These are phyloP conservation scores for Xerus inauris DNA, from an alignment of 2,113 vertebrate genomes.

Conservation along the genomic window DNA sequence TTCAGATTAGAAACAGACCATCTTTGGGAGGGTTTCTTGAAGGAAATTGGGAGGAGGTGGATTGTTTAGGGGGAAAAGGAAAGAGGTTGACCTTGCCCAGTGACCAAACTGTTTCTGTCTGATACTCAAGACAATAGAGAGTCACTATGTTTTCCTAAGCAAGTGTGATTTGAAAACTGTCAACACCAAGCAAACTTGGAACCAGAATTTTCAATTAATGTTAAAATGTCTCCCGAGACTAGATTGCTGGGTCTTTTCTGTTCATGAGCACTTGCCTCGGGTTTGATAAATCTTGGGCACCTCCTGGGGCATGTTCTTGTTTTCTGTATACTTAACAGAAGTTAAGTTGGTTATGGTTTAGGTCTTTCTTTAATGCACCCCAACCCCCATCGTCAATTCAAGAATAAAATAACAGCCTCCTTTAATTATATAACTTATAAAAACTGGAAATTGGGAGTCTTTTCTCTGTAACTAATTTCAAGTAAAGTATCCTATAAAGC, in stretches of 20 bases:
- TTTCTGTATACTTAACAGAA: not conserved
- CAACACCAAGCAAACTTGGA: slow-evolving; percentile 4
- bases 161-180: slow-evolving; percentile 45
- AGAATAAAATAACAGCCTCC: slow-evolving; percentile 36
- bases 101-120: not conserved
- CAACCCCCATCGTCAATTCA: not conserved
- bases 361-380: slow-evolving; percentile 8
- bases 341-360: not conserved
- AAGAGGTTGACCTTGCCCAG: not conserved
- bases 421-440: not conserved
- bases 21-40: slow-evolving; percentile 20
- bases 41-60: not conserved
- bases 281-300: not conserved
- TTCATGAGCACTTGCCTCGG: not conserved
- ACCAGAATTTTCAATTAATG: slow-evolving; percentile 25
- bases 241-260: not conserved
- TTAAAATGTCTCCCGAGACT: slow-evolving; percentile 49
- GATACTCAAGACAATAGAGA: not conserved
- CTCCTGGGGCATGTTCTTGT: not conserved
- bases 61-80: not conserved
- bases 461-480: slow-evolving; percentile 58
- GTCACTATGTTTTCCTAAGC: not conserved
- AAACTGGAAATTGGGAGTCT: slow-evolving; percentile 22
- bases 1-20: not conserved
- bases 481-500: slow-evolving; percentile 38